phyloP scores from a whole-genome alignment of 2,113 vertebrate genomes.

The Muntiacus muntjak region DNA sequence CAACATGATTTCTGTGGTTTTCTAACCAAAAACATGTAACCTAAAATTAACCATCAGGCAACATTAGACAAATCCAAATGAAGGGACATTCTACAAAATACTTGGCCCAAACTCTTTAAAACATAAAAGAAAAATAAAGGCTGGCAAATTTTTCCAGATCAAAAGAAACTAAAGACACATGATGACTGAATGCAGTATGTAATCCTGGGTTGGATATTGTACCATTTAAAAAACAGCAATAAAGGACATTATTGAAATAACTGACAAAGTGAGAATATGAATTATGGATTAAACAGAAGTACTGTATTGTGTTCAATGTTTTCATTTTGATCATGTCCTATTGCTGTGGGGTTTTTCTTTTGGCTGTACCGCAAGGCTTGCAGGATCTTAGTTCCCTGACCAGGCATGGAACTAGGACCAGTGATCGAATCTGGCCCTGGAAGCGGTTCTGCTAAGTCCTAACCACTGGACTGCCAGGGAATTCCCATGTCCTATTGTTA shows the following conservation, averaged over 20 bases:
- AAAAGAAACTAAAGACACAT: neutral
- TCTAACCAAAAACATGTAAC: neutral
- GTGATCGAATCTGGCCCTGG: neutral
- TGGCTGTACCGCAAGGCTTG: accelerated
- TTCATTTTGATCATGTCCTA: neutral
- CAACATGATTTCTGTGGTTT: neutral
- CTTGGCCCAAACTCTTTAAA: neutral
- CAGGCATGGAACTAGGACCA: neutral
- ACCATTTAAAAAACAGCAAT: neutral
- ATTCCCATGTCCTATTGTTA: neutral
- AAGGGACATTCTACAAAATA: neutral
- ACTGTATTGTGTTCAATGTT: neutral
- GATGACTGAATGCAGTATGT: neutral
- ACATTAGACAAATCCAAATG: neutral
- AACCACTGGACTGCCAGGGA: neutral
- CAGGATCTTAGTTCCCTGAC: neutral
- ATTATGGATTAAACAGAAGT: neutral
- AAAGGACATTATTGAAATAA: neutral
- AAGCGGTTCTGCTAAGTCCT: neutral
- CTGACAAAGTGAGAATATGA: neutral
- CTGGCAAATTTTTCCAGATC: neutral
- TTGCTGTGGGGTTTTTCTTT: neutral
- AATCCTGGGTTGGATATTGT: neutral
- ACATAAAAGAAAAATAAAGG: constrained; percentile 11
- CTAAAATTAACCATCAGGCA: neutral